A percentile compares a stretch with the other conserved stretches of the same genome.
Evolutionary conservation across 2,888 invertebrate species (phyloP).

Genomic region (Drosophila ustulata): DNA sequence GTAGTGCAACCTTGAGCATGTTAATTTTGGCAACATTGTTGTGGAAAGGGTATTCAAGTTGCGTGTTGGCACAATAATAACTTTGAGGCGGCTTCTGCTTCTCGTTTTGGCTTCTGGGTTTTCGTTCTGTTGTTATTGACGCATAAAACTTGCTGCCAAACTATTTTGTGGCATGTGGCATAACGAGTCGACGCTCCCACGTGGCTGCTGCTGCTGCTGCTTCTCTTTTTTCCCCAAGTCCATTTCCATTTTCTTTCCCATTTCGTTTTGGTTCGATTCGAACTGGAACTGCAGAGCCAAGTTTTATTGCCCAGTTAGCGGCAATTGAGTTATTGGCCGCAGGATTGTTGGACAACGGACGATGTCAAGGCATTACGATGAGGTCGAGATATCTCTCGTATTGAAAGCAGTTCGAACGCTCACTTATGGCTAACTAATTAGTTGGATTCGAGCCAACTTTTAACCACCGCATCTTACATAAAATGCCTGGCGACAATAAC

Average conservation of each 20-base stretch:
- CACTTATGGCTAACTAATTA: constrained; percentile 44
- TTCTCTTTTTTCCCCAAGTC: neutral
- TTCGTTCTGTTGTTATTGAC: constrained; percentile 46
- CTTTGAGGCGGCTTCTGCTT: neutral
- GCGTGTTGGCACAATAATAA: neutral
- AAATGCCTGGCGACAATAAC: constrained; percentile 6
- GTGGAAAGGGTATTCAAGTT: constrained; percentile 21
- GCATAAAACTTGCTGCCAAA: constrained; percentile 55
- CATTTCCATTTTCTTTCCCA: neutral
- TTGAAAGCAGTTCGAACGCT: neutral
- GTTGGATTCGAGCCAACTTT: constrained; percentile 54
- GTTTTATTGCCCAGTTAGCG: constrained; percentile 41
- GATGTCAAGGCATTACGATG: constrained; percentile 42
- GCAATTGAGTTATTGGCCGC: constrained; percentile 33
- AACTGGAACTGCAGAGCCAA: no score
- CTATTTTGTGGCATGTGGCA: constrained; percentile 40
- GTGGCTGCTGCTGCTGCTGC: constrained; percentile 21
- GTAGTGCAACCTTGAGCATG: no score
- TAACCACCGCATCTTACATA: constrained; percentile 21
- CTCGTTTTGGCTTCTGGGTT: neutral
- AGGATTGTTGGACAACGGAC: constrained; percentile 13
- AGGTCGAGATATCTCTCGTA: constrained; percentile 14
- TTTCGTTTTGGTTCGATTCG: neutral
- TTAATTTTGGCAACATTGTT: neutral
- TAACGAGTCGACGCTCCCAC: constrained; percentile 46